Percentiles rank a stretch among this genome's conserved stretches.
Evolutionary conservation across 1,140 invertebrate genomes (phyloP).

Genomic region (Apis laboriosa): DNA sequence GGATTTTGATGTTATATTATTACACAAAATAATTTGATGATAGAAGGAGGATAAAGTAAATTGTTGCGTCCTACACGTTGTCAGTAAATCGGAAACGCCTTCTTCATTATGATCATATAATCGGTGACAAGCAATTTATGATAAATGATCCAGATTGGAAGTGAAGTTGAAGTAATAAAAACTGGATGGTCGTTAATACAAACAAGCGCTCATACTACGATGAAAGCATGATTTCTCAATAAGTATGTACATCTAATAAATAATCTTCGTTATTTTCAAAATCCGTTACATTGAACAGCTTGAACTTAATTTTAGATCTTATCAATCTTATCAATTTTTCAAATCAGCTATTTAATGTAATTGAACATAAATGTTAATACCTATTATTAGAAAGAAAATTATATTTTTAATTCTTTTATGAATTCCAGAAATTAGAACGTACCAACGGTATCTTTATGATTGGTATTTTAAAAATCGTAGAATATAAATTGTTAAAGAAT

Average conservation of each 20-base stretch:
- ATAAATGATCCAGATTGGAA: background rate
- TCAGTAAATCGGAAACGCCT: background rate
- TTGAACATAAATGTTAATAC: background rate
- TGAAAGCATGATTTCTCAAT: conserved; percentile 19
- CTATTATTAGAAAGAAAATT: background rate
- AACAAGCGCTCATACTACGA: background rate
- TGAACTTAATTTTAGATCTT: background rate
- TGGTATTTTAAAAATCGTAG: background rate
- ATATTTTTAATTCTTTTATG: background rate
- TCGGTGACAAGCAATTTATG: background rate
- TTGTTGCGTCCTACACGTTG: background rate
- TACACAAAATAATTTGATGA: background rate
- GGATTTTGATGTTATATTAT: too few species aligned
- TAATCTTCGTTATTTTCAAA: background rate
- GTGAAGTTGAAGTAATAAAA: background rate
- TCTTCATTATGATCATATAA: background rate
- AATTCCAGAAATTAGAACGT: background rate
- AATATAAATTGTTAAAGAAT: background rate
- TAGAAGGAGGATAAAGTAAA: too few species aligned
- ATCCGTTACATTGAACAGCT: background rate
- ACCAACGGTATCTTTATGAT: background rate
- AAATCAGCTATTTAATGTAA: background rate
- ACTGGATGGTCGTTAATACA: background rate
- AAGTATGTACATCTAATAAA: background rate
- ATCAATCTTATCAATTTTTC: background rate